phyloP scores from a whole-genome alignment of 1,140 invertebrate species.

The Listronotus oregonensis region DNA sequence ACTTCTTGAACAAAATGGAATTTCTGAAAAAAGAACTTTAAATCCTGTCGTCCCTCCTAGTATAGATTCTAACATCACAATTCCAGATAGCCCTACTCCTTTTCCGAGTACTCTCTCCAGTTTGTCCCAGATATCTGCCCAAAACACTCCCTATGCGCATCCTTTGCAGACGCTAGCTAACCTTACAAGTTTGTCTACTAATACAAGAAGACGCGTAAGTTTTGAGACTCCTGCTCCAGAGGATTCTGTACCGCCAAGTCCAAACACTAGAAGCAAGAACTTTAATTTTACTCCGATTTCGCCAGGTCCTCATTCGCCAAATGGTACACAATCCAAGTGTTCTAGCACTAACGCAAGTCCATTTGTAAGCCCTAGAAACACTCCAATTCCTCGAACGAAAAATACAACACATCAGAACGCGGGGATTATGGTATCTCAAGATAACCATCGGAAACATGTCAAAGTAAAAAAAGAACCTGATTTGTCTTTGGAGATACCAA shows the following conservation, averaged over 20 bases:
- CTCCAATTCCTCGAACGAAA: slow-evolving; percentile 67
- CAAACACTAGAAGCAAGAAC: slow-evolving; percentile 67
- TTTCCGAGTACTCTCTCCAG: slow-evolving; percentile 12
- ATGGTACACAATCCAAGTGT: slow-evolving; percentile 60
- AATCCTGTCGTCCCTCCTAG: slow-evolving; percentile 22
- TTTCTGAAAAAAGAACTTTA: slow-evolving; percentile 40
- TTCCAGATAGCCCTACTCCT: slow-evolving; percentile 1
- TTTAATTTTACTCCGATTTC: slow-evolving; percentile 74
- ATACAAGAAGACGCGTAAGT: slow-evolving; percentile 62
- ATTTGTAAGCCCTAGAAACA: slow-evolving; percentile 82
- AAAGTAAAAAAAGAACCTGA: slow-evolving; percentile 48
- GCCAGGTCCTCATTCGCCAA: slow-evolving; percentile 69
- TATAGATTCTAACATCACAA: slow-evolving; percentile 20
- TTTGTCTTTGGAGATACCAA: slow-evolving; percentile 43
- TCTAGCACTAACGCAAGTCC: slow-evolving; percentile 71
- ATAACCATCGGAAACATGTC: slow-evolving; percentile 28
- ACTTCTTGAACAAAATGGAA: slow-evolving; percentile 65
- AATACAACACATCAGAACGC: slow-evolving; percentile 40
- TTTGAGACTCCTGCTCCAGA: slow-evolving; percentile 62
- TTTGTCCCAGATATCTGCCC: slow-evolving; percentile 13
- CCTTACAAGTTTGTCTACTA: slow-evolving; percentile 32
- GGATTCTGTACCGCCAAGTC: slow-evolving; percentile 61
- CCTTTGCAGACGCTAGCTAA: slow-evolving; percentile 18
- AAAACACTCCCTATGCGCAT: neutral
- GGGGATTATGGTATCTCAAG: slow-evolving; percentile 26